Conservation (phyloP, 92 coral and sea anemone species). For the Virgularia gustaviana region DNA sequence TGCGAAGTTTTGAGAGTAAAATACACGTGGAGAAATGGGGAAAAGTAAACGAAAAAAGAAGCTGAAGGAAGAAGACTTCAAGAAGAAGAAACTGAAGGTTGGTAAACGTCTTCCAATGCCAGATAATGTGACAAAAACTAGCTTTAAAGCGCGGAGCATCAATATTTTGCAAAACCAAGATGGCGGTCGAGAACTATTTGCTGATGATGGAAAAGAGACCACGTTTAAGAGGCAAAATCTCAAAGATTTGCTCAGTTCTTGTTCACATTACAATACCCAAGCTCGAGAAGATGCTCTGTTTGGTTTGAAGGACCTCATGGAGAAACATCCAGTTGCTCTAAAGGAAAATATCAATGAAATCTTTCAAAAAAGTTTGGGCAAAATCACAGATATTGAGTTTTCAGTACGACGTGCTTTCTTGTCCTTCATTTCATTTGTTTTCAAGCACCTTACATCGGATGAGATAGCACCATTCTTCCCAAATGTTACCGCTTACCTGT, state of each 20-base stretch:
- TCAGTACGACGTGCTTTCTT: slow-evolving; percentile 79
- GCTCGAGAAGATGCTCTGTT: slow-evolving; percentile 74
- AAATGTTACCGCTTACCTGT: slow-evolving; percentile 68
- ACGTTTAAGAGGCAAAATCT: slow-evolving; percentile 70
- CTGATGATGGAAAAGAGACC: slow-evolving; percentile 58
- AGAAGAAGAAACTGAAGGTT: slow-evolving; percentile 86
- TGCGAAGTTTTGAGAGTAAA: too few relatives aligned
- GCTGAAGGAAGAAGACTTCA: slow-evolving; percentile 81
- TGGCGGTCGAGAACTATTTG: too few relatives aligned
- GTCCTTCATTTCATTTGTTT: slow-evolving; percentile 51
- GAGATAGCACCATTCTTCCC: slow-evolving; percentile 73
- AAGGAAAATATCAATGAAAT: slow-evolving; percentile 67
- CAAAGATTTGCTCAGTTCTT: slow-evolving; percentile 73
- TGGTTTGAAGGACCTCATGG: slow-evolving; percentile 71
- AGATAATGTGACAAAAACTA: slow-evolving; percentile 72
- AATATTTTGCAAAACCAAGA: slow-evolving; percentile 56
- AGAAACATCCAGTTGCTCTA: slow-evolving; percentile 55
- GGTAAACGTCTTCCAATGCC: slow-evolving; percentile 81
- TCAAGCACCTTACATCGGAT: slow-evolving; percentile 59
- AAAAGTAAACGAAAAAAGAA: slow-evolving; percentile 83
- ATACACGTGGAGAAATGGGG: slow-evolving; percentile 51
- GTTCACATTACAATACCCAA: slow-evolving; percentile 74
- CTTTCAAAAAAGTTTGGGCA: slow-evolving; percentile 56
- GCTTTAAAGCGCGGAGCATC: slow-evolving; percentile 77
- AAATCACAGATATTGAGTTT: slow-evolving; percentile 71